Percentiles rank a stretch among this genome's conserved stretches.
Conservation (phyloP, 2,888 invertebrate species). For the Epinotia demarniana region DNA sequence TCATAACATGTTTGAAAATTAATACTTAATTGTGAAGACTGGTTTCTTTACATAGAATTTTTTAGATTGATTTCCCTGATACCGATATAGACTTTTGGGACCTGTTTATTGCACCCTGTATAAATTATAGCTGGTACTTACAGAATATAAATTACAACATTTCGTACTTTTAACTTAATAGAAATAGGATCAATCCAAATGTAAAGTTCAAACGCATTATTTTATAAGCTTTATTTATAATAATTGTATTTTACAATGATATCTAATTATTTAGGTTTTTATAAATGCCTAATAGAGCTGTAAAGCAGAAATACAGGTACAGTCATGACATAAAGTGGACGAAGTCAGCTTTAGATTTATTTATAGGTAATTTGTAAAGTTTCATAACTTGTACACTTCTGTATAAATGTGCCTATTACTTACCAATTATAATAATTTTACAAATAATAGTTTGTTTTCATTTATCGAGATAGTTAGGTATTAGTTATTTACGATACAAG, state of each 20-base stretch:
- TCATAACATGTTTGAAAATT: background rate
- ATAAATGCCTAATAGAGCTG: slow-evolving; percentile 4
- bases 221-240: slow-evolving; percentile 27
- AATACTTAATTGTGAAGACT: background rate
- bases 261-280: background rate
- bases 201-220: slow-evolving; percentile 28
- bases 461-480: no score
- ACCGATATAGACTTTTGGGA: background rate
- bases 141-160: slow-evolving; percentile 4
- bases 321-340: slow-evolving; percentile 20
- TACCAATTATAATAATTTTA: slow-evolving; percentile 34
- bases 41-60: background rate
- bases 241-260: slow-evolving; percentile 12
- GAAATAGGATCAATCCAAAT: slow-evolving; percentile 22
- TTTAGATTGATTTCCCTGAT: background rate
- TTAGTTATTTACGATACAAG: no score
- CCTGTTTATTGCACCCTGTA: slow-evolving; percentile 4
- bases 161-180: background rate
- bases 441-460: slow-evolving; percentile 12
- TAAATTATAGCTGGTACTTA: background rate
- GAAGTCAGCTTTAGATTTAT: slow-evolving; percentile 38
- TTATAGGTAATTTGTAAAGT: slow-evolving; percentile 33
- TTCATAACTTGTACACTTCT: slow-evolving; percentile 22
- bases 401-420: slow-evolving; percentile 38
- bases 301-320: slow-evolving; percentile 14